phyloP scores from a whole-genome alignment of 1,140 invertebrate genomes.

The Bombus breviceps region DNA sequence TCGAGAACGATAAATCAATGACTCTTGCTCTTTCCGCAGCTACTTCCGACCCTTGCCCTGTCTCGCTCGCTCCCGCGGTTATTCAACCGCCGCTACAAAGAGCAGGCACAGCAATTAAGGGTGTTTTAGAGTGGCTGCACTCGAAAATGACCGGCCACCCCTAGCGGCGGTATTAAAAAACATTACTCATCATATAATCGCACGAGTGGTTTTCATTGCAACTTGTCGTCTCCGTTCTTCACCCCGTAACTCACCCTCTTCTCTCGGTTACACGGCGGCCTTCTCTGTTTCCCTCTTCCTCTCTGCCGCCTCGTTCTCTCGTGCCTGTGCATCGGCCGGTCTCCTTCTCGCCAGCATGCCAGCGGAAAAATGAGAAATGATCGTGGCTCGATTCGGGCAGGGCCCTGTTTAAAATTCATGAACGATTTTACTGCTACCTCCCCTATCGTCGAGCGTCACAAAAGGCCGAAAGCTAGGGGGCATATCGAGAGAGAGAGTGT shows the following conservation, averaged over 20 bases:
- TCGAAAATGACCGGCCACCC: conserved; percentile 73
- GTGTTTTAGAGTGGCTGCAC: conserved; percentile 82
- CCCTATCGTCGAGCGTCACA: conserved; percentile 61
- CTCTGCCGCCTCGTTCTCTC: conserved; percentile 35
- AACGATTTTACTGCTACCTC: conserved; percentile 79
- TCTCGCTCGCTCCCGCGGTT: conserved; percentile 39
- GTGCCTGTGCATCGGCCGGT: conserved; percentile 62
- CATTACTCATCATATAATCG: conserved; percentile 84
- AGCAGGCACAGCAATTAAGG: conserved; percentile 81
- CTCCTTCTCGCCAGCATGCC: conserved; percentile 62
- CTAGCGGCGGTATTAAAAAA: conserved; percentile 81
- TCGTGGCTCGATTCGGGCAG: conserved; percentile 77
- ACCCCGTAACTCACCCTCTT: conserved; percentile 5
- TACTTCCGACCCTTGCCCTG: conserved; percentile 48
- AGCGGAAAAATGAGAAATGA: conserved; percentile 82
- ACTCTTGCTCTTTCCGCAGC: conserved; percentile 53
- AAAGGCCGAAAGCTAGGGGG: conserved; percentile 69
- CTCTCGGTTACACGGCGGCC: background rate
- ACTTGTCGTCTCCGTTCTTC: conserved; percentile 50
- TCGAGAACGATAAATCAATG: conserved; percentile 77
- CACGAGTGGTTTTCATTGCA: conserved; percentile 62
- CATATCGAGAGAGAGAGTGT: conserved; percentile 67
- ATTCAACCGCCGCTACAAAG: conserved; percentile 68
- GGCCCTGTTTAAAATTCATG: conserved; percentile 82
- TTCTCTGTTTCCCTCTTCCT: background rate